Percentiles rank a stretch among this genome's conserved stretches.
phyloP scores from a whole-genome alignment of 2,888 invertebrate genomes.

The Caenorhabditis wallacei region DNA sequence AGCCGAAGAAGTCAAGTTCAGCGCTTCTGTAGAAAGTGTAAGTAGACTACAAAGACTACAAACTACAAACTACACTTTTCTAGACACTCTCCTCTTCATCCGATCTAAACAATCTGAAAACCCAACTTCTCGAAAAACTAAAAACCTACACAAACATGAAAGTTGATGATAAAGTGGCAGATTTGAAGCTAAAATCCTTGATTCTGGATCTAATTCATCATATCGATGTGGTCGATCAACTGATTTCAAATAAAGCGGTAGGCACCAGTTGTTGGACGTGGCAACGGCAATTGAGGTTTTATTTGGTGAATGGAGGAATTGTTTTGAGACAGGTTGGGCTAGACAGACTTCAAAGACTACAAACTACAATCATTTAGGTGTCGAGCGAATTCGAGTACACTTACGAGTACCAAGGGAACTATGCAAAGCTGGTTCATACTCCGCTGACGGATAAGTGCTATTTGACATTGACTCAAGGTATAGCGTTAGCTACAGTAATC shows the following conservation, averaged over 20 bases:
- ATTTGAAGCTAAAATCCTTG: constrained; percentile 93
- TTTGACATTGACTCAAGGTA: constrained; percentile 92
- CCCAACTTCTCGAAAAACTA: constrained; percentile 84
- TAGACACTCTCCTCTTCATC: constrained; percentile 42
- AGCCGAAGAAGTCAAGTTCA: constrained; percentile 91
- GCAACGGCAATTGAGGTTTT: constrained; percentile 92
- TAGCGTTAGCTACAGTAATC: no score
- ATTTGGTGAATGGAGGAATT: constrained; percentile 84
- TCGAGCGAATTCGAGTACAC: constrained; percentile 96
- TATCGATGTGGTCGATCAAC: constrained; percentile 89
- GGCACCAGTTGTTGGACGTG: constrained; percentile 89
- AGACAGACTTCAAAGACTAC: background rate
- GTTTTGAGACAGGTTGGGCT: constrained; percentile 88
- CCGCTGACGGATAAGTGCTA: constrained; percentile 98
- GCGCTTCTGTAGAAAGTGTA: constrained; percentile 89
- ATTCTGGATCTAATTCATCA: constrained; percentile 96
- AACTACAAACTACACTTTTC: constrained; percentile 10
- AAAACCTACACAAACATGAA: constrained; percentile 85
- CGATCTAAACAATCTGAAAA: constrained; percentile 81
- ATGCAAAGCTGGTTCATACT: constrained; percentile 95
- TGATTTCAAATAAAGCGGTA: constrained; percentile 87
- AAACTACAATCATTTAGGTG: constrained; percentile 84
- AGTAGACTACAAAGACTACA: background rate
- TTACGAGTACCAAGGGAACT: constrained; percentile 98
- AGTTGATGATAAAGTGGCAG: constrained; percentile 86